A percentile compares a stretch with the other conserved stretches of the same genome.
phyloP scores from a whole-genome alignment of 37 sponge, comb jelly and placozoan genomes.

The Chondrosia reniformis region DNA sequence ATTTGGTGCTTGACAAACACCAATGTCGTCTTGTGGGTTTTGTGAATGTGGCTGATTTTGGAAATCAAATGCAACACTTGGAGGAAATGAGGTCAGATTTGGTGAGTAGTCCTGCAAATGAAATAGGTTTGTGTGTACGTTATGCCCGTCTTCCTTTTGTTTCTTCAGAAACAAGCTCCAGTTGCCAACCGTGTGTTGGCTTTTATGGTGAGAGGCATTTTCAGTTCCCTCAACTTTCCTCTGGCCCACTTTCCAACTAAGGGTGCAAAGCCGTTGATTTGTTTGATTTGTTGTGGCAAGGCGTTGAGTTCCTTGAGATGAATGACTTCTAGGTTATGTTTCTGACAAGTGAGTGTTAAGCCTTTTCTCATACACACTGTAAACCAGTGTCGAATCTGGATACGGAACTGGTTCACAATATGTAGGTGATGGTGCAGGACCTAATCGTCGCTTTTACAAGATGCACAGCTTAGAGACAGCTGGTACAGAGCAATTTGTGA shows the following conservation, averaged over 20 bases:
- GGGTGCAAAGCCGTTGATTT: not conserved
- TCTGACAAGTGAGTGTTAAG: not conserved
- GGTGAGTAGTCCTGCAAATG: not conserved
- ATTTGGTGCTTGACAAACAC: not conserved
- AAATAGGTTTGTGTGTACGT: not conserved
- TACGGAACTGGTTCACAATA: not conserved
- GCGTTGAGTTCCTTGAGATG: not conserved
- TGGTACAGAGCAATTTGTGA: not conserved
- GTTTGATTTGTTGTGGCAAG: not conserved
- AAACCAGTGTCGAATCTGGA: not conserved
- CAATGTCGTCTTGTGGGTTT: not conserved
- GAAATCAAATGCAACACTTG: not conserved
- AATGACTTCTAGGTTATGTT: not conserved
- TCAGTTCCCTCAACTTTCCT: not conserved
- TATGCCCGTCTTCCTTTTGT: not conserved
- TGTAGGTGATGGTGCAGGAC: not conserved
- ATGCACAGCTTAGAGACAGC: not conserved
- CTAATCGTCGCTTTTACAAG: not conserved
- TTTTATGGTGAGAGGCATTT: not conserved
- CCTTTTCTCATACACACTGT: not conserved
- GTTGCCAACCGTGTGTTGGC: not conserved
- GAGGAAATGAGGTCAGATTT: not conserved
- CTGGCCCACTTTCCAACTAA: not conserved
- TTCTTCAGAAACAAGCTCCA: not conserved
- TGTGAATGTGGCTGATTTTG: not conserved